Percentiles rank a stretch among this genome's conserved stretches.
These are phyloP conservation scores for Pyrocoelia pectoralis DNA, from an alignment of 2,888 invertebrate genomes.

Conservation along the genomic window DNA sequence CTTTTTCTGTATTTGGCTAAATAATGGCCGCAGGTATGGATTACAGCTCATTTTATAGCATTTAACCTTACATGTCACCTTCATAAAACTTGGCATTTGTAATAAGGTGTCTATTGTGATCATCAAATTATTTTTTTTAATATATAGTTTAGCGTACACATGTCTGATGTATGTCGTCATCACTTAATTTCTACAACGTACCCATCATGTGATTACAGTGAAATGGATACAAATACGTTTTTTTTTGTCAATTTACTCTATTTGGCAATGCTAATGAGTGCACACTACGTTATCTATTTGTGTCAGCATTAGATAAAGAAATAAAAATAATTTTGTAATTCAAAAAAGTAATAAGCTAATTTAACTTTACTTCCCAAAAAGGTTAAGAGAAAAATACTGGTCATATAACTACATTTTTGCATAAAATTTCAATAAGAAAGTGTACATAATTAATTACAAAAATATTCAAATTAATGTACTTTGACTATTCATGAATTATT, in stretches of 20 bases:
- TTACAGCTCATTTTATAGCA: background rate
- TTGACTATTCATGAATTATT: slow-evolving; percentile 9
- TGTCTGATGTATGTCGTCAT: no score
- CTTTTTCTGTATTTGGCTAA: no score
- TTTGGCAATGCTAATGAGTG: background rate
- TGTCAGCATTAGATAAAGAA: slow-evolving; percentile 1
- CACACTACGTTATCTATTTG: background rate
- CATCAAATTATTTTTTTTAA: no score
- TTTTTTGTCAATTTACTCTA: background rate
- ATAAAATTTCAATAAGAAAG: slow-evolving; percentile 10
- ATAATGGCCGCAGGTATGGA: no score
- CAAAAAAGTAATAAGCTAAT: background rate
- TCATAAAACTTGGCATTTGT: no score
- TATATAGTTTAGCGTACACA: no score
- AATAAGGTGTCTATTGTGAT: no score
- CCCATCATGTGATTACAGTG: background rate
- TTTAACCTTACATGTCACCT: no score
- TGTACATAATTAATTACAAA: background rate
- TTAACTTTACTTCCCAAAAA: background rate
- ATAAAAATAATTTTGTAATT: background rate
- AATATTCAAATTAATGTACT: slow-evolving; percentile 5
- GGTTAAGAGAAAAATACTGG: slow-evolving; percentile 8
- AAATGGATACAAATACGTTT: background rate
- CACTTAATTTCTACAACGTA: background rate
- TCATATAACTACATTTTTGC: slow-evolving; percentile 6